Evolutionary conservation across 64 coral and sea anemone genomes (phyloP).

Genomic region (Cladopsammia gracilis): DNA sequence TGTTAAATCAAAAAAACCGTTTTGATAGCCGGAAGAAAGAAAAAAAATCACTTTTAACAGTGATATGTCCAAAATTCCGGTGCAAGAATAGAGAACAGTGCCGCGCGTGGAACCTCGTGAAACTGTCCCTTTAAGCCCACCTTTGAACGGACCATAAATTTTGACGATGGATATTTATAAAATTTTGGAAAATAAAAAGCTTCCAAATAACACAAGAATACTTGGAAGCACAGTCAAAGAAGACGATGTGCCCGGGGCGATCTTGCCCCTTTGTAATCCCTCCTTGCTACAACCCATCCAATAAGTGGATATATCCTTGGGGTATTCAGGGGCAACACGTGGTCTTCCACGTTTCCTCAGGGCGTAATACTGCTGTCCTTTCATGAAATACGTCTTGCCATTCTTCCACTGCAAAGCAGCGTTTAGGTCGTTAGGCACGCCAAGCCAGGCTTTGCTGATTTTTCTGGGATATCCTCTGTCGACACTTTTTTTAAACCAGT

Average conservation of each 20-base stretch:
- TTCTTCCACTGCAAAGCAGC: slow-evolving; percentile 84
- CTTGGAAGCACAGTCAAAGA: slow-evolving; percentile 12
- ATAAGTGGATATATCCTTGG: slow-evolving; percentile 38
- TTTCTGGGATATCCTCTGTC: slow-evolving; percentile 68
- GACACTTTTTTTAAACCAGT: not conserved
- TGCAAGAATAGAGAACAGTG: no score
- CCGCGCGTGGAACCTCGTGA: no score
- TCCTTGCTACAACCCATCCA: slow-evolving; percentile 50
- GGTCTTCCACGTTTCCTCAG: slow-evolving; percentile 16
- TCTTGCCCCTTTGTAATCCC: slow-evolving; percentile 28
- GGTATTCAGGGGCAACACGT: slow-evolving; percentile 3
- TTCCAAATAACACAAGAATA: not conserved
- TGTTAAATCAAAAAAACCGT: no score
- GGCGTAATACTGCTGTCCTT: slow-evolving; percentile 44
- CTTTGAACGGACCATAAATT: no score
- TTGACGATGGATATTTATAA: slow-evolving; percentile 9
- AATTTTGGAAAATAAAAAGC: slow-evolving; percentile 5
- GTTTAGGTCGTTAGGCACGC: slow-evolving; percentile 51
- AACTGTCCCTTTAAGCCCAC: no score
- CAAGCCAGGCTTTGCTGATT: slow-evolving; percentile 58
- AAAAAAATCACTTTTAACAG: no score
- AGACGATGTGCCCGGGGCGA: slow-evolving; percentile 38
- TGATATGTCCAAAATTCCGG: no score
- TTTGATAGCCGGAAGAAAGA: no score
- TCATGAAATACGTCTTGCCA: slow-evolving; percentile 82